These are phyloP conservation scores for Strongylocentrotus purpuratus DNA, from an alignment of 35 echinoderm and acorn worm species.

Conservation along the genomic window DNA sequence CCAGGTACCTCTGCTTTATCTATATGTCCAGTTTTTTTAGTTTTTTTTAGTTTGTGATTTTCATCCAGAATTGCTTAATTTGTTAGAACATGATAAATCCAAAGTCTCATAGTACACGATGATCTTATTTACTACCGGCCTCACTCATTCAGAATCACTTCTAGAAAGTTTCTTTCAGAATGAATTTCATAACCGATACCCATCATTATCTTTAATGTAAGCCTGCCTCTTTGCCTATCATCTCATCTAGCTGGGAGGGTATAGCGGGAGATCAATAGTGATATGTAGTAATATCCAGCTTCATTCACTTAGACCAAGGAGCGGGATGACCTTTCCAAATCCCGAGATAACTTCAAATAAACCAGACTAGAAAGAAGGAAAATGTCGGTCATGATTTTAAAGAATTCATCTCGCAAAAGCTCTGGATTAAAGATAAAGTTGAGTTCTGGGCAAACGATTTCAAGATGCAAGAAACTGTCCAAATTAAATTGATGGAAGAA, in stretches of 20 bases:
- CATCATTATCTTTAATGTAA: background rate
- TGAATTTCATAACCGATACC: background rate
- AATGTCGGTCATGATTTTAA: constrained; percentile 12
- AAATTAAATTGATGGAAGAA: too few species aligned
- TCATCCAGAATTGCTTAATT: too few species aligned
- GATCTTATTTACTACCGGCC: background rate
- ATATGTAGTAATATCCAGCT: background rate
- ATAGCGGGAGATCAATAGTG: background rate
- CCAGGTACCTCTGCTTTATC: too few species aligned
- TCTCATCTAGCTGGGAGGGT: background rate
- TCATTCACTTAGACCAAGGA: background rate
- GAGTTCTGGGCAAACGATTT: too few species aligned
- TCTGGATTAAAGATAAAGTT: too few species aligned
- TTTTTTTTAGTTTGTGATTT: too few species aligned
- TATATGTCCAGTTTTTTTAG: too few species aligned
- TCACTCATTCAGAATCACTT: background rate
- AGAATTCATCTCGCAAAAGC: background rate
- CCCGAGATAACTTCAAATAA: background rate
- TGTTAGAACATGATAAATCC: too few species aligned
- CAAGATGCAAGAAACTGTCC: too few species aligned
- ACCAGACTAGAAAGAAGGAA: background rate
- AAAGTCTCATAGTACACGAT: too few species aligned
- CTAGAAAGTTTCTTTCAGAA: background rate
- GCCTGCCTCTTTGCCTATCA: background rate
- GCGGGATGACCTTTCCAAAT: background rate